Evolutionary conservation across 1,140 invertebrate species (phyloP), one percentile per base, ranked within the genome.

Genomic region (Daktulosphaira vitifoliae): DNA sequence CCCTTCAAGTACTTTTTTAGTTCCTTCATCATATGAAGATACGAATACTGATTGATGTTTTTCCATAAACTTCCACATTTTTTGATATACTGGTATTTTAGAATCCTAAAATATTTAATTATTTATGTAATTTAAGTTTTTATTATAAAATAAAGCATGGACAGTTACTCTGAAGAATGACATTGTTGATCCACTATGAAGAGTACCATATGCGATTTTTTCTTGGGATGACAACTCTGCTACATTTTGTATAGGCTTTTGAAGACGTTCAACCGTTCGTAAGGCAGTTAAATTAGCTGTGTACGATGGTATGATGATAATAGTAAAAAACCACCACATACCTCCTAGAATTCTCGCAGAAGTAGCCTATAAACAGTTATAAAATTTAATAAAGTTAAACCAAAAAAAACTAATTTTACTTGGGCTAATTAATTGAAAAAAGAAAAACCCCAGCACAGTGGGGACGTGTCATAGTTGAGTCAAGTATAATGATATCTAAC

Each of bases 241-340:
- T 0, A 92, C 92, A 72, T 85, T 95, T 76, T 98, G 92, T 64
- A 99, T 98, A 0, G 96, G 96, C 13, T 94, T 91, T 65, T 94
- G 94, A 82, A 95, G 96, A 54, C 92, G 80, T 76, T 96, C 94
- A 8, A 98, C 95, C 0, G 96, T 99, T 13, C 98, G 80, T 75
- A 99, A 98, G 2, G 96, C 96, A 1, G 88, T 88, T 68, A 99
- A 78, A 78, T 99, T 99, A 11, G 96, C 96, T 1, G 96, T 99
- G 75, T 97, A 97, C 18, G 94, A 96, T 0, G 93, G 96, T 66
- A 98, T 93, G 72, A 99, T 96, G 72, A 99, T 98, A 16, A 99
- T 81, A 0, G 95, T 98, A 78, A 98, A 99, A 76, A 99, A 96
- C 92, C 95, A 98, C 96, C 96, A 98, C 68, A 96, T 96, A 6